Conservation (phyloP, 2,797 vertebrate genomes). For the Sebastes kiyomatsui region DNA sequence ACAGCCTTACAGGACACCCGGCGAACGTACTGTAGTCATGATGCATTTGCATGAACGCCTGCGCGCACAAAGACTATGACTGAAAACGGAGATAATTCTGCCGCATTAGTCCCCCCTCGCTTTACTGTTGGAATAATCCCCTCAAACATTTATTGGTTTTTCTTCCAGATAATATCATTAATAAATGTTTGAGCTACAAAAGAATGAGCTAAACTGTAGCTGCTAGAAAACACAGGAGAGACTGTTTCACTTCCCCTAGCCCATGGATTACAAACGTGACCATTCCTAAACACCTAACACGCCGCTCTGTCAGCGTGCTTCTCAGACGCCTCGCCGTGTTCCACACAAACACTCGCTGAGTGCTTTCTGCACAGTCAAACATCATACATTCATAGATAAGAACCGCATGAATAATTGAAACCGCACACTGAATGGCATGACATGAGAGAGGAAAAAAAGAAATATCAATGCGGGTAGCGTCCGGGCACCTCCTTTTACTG, state of each 20-base stretch:
- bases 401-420: slow-evolving; percentile 80
- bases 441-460: slow-evolving; percentile 36
- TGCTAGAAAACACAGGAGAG: background rate
- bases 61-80: slow-evolving; percentile 13
- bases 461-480: slow-evolving; percentile 14
- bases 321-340: slow-evolving; percentile 32
- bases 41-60: background rate
- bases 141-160: slow-evolving; percentile 28
- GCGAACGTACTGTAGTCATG: background rate
- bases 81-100: slow-evolving; percentile 20
- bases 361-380: slow-evolving; percentile 72
- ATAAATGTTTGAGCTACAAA: slow-evolving; percentile 16
- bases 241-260: slow-evolving; percentile 1
- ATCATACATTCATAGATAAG: slow-evolving; percentile 73
- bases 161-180: slow-evolving; percentile 15
- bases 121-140: slow-evolving; percentile 42
- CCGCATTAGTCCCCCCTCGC: background rate
- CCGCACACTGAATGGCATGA: slow-evolving; percentile 55
- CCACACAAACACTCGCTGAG: slow-evolving; percentile 52
- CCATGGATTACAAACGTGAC: slow-evolving; percentile 27
- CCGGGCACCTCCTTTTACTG: slow-evolving; percentile 45
- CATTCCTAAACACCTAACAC: slow-evolving; percentile 29
- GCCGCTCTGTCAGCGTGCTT: slow-evolving; percentile 44
- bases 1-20: background rate
- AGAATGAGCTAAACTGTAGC: background rate